Evolutionary conservation across 2,113 vertebrate species (phyloP).

Genomic region (Larimichthys polyactis): DNA sequence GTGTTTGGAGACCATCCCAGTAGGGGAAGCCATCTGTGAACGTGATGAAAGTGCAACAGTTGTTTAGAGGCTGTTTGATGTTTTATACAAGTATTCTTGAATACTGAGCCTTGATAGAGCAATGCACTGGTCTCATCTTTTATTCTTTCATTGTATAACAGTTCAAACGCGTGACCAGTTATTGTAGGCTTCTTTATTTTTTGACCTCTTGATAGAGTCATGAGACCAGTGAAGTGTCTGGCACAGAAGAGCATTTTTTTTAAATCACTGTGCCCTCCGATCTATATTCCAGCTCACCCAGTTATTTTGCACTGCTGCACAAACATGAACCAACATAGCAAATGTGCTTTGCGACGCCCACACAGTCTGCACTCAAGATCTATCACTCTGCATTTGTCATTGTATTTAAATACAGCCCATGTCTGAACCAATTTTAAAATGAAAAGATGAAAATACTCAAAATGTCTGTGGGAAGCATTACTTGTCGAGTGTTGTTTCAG

Average conservation of each 20-base stretch:
- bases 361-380: neutral
- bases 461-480: slow-evolving; percentile 14
- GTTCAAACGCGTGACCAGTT: neutral
- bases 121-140: neutral
- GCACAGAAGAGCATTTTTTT: neutral
- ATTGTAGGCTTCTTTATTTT: neutral
- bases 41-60: neutral
- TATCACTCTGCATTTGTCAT: neutral
- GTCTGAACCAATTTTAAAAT: neutral
- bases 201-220: neutral
- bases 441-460: neutral
- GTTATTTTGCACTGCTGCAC: neutral
- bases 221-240: neutral
- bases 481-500: neutral
- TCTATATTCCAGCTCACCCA: neutral
- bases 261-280: neutral
- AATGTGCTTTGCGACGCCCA: neutral
- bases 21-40: neutral
- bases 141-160: neutral
- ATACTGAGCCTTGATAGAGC: neutral
- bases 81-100: neutral
- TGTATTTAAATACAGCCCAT: neutral
- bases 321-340: neutral
- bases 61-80: neutral
- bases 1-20: neutral